phyloP scores from a whole-genome alignment of 2,888 invertebrate genomes.

The Apomyelois bistriatella region DNA sequence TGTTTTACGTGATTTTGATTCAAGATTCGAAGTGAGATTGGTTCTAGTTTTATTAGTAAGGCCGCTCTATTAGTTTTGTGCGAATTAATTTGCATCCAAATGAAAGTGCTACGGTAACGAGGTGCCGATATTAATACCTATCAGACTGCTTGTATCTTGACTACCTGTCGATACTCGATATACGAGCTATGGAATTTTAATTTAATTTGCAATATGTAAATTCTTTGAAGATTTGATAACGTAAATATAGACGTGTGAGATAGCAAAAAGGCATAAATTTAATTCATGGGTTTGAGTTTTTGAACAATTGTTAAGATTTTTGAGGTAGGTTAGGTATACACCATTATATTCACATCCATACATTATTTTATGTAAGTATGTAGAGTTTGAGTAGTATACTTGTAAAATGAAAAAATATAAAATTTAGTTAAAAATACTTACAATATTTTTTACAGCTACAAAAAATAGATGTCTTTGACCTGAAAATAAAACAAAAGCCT shows the following conservation, averaged over 20 bases:
- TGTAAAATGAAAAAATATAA: too few relatives aligned
- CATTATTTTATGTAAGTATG: too few relatives aligned
- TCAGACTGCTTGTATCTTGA: constrained; percentile 10
- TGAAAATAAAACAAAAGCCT: constrained; percentile 1
- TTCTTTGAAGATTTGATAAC: not conserved
- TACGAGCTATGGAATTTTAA: constrained; percentile 4
- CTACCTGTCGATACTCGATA: constrained; percentile 1
- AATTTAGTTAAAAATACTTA: too few relatives aligned
- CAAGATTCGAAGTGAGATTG: not conserved
- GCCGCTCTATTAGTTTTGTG: constrained; percentile 59
- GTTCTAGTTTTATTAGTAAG: constrained; percentile 29
- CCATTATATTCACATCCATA: too few relatives aligned
- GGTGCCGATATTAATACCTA: constrained; percentile 38
- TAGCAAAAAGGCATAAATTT: too few relatives aligned
- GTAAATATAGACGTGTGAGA: not conserved
- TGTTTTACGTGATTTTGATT: too few relatives aligned
- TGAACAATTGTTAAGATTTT: too few relatives aligned
- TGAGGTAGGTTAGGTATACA: too few relatives aligned
- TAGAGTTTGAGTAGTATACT: too few relatives aligned
- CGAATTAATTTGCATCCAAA: constrained; percentile 72
- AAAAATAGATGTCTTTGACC: not conserved
- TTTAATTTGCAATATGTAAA: constrained; percentile 6
- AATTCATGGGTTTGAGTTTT: too few relatives aligned
- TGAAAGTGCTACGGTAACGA: constrained; percentile 50
- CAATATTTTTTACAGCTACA: not conserved